Base-by-base conservation (phyloP, 2,888 invertebrate species). In the Drosophila paramelanica region DNA sequence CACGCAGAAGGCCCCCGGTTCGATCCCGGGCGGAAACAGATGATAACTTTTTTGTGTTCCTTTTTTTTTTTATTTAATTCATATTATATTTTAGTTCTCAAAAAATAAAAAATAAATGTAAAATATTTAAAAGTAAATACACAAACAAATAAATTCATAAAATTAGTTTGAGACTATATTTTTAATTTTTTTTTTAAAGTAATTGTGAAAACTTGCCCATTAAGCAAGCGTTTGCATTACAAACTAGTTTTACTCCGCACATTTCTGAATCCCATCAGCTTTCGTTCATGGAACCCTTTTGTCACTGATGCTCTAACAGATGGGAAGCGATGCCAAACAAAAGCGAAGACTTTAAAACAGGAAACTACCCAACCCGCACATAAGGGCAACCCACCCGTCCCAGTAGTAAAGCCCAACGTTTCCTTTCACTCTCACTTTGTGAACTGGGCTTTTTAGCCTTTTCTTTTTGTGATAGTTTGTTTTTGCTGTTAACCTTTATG, bases 1-100 rank as follows among this genome's bases (percentile, higher is more conserved):
- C 93, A 92, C 92, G 93, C 93, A 92, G 92, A 92, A 92, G 93
- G 92, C 92, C 93, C 92, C 92, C 92, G 93, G 92, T 93, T 93
- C 93, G 92, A 92, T 91, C 92, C 93, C 92, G 92, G 92, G 76
- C 76, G 76, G 76, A 76, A 76, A 76, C 76, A 76, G 41, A 33
- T n/a, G 5, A 1, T 0, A 23, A 25, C 0, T 23, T 23, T 73
- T 78, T 75, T 50, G 17, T 23, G 4, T 45, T 20, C 20, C 0
- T 0, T 31, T 0, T 20, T 17, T 74, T 58, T 73, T 45, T 56
- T n/a, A n/a, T n/a, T 36, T 27, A 31, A n/a, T 31, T 17, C 14
- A 17, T 47, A 3, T 23, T 47, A 2, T 23, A 25, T 17, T 33
- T 55, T 23, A 4, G 1, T 41, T 14, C 3, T 41, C 10, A 42